Conservation (phyloP, 2,797 vertebrate species). For the Heteromormyrus szaboi region DNA sequence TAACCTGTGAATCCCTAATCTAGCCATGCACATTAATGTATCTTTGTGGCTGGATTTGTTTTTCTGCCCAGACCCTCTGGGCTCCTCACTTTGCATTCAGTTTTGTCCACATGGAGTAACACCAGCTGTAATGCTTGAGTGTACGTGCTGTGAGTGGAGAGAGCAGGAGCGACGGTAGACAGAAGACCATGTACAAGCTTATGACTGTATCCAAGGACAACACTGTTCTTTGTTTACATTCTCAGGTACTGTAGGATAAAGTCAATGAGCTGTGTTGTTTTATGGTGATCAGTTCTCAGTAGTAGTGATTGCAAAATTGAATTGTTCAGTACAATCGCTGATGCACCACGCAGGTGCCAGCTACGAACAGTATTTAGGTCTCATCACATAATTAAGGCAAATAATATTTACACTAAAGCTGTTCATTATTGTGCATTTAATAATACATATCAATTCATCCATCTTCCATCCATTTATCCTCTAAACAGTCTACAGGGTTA, state of each 20-base stretch:
- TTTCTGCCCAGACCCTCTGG: not conserved
- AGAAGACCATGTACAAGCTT: not conserved
- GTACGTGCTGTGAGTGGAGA: not conserved
- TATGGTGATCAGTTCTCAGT: not conserved
- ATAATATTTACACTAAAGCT: not conserved
- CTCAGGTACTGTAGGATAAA: not conserved
- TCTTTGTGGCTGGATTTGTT: not conserved
- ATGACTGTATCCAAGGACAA: not conserved
- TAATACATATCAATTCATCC: not conserved
- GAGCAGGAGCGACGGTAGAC: not conserved
- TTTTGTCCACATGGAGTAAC: not conserved
- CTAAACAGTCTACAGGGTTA: not conserved
- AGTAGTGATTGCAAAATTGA: not conserved
- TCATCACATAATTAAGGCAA: not conserved
- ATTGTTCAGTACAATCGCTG: not conserved
- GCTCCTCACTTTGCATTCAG: not conserved
- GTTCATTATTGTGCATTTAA: not conserved
- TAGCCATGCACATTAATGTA: not conserved
- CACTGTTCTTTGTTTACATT: not conserved
- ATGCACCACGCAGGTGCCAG: not conserved
- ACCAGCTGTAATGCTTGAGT: not conserved
- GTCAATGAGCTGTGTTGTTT: not conserved
- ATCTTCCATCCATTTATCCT: not conserved
- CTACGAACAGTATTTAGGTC: not conserved
- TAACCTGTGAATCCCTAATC: not conserved